Percentiles rank a stretch among this genome's conserved stretches.
phyloP scores from a whole-genome alignment of 2,888 invertebrate species.

The Sepiola atlantica region DNA sequence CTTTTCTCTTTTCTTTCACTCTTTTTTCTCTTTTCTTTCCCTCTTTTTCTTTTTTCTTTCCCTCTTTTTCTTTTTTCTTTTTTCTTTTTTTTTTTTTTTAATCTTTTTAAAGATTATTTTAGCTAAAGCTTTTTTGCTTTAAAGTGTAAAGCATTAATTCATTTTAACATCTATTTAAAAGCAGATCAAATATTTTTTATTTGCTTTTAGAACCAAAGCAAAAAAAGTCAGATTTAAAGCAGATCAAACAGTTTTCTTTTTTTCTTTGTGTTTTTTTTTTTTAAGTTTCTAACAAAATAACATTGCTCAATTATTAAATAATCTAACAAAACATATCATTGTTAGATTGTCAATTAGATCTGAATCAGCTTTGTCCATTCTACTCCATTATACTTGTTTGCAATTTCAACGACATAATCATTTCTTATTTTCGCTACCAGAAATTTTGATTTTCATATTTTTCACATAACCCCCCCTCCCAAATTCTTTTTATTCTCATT shows the following conservation, averaged over 20 bases:
- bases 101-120: too few relatives aligned
- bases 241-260: too few relatives aligned
- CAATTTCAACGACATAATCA: not conserved
- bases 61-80: too few relatives aligned
- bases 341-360: not conserved
- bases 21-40: too few relatives aligned
- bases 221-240: too few relatives aligned
- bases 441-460: not conserved
- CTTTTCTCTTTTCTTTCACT: too few relatives aligned
- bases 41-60: too few relatives aligned
- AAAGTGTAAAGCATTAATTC: not conserved
- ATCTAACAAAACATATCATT: not conserved
- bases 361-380: not conserved
- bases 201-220: too few relatives aligned
- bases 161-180: not conserved
- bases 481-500: not conserved
- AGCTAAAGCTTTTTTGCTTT: too few relatives aligned
- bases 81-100: too few relatives aligned
- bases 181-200: not conserved
- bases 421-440: not conserved
- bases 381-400: not conserved
- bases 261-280: too few relatives aligned
- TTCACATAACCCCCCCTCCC: too few relatives aligned
- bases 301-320: not conserved
- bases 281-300: not conserved